Evolutionary conservation across 2,113 vertebrate genomes (phyloP).

Genomic region (Geococcyx californianus): DNA sequence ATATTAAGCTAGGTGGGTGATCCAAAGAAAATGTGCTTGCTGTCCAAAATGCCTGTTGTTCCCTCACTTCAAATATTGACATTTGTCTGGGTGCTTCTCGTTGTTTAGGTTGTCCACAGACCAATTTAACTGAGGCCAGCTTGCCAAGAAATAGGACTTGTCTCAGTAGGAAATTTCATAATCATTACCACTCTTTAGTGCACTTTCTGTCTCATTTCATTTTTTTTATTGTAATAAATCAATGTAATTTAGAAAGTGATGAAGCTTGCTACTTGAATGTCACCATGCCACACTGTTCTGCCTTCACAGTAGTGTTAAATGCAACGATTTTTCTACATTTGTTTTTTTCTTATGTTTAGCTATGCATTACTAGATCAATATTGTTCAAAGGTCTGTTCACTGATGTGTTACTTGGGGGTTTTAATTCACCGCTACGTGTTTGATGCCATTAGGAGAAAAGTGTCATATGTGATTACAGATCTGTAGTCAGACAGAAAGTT

Average conservation of each 20-base stretch:
- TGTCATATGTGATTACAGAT: background rate
- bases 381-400: background rate
- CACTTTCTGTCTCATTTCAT: conserved; percentile 44
- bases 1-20: conserved; percentile 14
- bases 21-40: conserved; percentile 75
- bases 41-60: conserved; percentile 68
- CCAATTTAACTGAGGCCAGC: conserved; percentile 44
- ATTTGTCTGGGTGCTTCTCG: conserved; percentile 71
- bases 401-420: background rate
- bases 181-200: conserved; percentile 38
- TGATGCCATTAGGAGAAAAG: background rate
- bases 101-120: conserved; percentile 74
- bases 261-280: background rate
- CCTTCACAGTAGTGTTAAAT: background rate
- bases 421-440: background rate
- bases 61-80: conserved; percentile 75
- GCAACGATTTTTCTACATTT: background rate
- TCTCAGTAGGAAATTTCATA: conserved; percentile 61
- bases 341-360: background rate
- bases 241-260: conserved; percentile 30
- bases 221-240: conserved; percentile 43
- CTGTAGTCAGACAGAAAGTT: background rate
- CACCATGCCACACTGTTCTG: background rate
- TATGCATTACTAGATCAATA: background rate
- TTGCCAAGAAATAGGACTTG: conserved; percentile 48